Evolutionary conservation across 2,113 vertebrate genomes (phyloP).

Genomic region (Rhinolophus ferrumequinum): DNA sequence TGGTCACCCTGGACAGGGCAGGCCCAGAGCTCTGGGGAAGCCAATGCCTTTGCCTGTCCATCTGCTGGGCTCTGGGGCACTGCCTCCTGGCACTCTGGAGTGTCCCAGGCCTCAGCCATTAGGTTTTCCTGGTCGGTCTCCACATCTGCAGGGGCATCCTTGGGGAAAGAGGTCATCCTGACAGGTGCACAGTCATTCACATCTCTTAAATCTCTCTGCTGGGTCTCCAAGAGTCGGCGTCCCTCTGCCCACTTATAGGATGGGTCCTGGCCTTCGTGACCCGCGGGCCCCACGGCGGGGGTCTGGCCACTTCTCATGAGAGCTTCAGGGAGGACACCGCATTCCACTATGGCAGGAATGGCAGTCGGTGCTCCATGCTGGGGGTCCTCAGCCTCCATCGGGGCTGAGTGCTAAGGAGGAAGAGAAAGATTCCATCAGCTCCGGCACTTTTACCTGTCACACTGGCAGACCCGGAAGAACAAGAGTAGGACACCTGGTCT

Average conservation of each 20-base stretch:
- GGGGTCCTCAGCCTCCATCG: slow-evolving; percentile 84
- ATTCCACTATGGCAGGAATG: not conserved
- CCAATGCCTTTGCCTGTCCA: accelerated
- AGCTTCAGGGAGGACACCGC: not conserved
- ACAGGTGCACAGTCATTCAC: accelerated
- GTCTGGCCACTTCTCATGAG: slow-evolving; percentile 60
- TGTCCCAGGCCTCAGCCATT: not conserved
- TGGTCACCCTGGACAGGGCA: not conserved
- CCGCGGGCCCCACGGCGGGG: not conserved
- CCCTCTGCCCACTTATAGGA: not conserved
- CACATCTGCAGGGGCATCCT: slow-evolving; percentile 9
- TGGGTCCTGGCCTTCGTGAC: slow-evolving; percentile 58
- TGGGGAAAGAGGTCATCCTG: not conserved
- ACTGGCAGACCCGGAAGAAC: not conserved
- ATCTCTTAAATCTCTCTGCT: not conserved
- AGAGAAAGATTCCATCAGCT: not conserved
- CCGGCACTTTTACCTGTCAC: not conserved
- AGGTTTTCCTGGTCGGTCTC: not conserved
- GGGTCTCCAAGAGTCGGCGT: not conserved
- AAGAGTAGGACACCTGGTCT: not conserved
- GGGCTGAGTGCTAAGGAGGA: slow-evolving; percentile 75
- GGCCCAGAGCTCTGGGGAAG: not conserved
- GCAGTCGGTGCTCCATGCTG: slow-evolving; percentile 46
- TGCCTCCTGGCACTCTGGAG: not conserved
- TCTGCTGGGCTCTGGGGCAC: not conserved